These are phyloP conservation scores for Leptinotarsa peninsularis DNA, from an alignment of 2,888 invertebrate species.

Conservation along the genomic window DNA sequence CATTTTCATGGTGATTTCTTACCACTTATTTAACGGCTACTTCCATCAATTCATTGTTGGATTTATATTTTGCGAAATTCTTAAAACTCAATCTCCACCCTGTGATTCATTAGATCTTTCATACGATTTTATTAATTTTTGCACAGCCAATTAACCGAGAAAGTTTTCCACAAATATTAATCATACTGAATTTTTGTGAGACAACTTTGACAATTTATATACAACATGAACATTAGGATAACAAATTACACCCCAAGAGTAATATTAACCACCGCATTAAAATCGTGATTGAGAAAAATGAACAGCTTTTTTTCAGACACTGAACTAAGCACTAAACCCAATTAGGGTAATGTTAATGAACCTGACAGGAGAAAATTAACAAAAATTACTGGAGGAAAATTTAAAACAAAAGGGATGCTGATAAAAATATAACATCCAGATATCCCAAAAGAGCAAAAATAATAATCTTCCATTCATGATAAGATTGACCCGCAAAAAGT, in stretches of 20 bases:
- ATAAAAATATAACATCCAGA: too few species aligned
- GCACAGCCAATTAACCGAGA: too few species aligned
- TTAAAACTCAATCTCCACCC: too few species aligned
- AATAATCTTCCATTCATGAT: too few species aligned
- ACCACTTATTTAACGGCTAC: too few species aligned
- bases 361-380: neutral
- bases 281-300: neutral
- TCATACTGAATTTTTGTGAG: neutral
- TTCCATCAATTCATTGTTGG: too few species aligned
- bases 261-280: constrained; percentile 1
- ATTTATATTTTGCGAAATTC: too few species aligned
- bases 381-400: neutral
- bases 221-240: neutral
- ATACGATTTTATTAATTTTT: too few species aligned
- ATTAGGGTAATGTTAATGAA: neutral
- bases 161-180: neutral
- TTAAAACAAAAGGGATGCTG: neutral
- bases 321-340: constrained; percentile 1
- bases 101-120: too few species aligned
- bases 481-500: too few species aligned
- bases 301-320: neutral
- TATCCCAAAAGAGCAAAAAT: too few species aligned
- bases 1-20: too few species aligned
- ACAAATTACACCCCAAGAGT: neutral
- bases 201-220: neutral